Conservation (phyloP, 64 coral and sea anemone species). For the Montipora efflorescens region DNA sequence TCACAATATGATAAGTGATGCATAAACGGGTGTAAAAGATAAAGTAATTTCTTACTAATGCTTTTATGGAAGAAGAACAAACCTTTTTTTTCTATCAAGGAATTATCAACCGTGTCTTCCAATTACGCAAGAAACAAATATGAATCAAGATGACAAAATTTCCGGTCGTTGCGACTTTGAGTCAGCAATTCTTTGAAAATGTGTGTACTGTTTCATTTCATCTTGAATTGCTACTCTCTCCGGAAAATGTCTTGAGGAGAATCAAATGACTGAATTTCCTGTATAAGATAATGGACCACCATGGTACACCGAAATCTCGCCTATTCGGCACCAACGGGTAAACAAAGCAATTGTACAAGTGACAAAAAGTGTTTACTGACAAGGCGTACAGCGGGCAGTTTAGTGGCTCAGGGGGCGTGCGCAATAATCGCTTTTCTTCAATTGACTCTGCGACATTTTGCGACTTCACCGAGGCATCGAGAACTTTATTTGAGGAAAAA, state of each 20-base stretch:
- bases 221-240: background rate
- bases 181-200: background rate
- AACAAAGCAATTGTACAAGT: constrained; percentile 49
- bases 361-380: constrained; percentile 42
- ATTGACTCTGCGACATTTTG: background rate
- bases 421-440: background rate
- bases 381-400: background rate
- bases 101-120: background rate
- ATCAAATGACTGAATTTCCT: constrained; percentile 42
- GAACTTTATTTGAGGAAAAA: constrained; percentile 6
- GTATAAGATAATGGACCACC: constrained; percentile 63
- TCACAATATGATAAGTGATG: too few relatives aligned
- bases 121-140: background rate
- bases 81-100: background rate
- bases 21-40: background rate
- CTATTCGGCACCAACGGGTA: constrained; percentile 23
- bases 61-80: background rate
- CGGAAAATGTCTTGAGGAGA: constrained; percentile 32
- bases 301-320: background rate
- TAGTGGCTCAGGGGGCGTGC: constrained; percentile 12
- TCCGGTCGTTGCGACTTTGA: background rate
- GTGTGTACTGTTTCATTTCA: constrained; percentile 16
- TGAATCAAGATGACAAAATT: constrained; percentile 42
- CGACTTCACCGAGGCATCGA: background rate
- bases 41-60: background rate